Evolutionary conservation across 1,140 invertebrate species (phyloP).

Genomic region (Polypedilum vanderplanki): DNA sequence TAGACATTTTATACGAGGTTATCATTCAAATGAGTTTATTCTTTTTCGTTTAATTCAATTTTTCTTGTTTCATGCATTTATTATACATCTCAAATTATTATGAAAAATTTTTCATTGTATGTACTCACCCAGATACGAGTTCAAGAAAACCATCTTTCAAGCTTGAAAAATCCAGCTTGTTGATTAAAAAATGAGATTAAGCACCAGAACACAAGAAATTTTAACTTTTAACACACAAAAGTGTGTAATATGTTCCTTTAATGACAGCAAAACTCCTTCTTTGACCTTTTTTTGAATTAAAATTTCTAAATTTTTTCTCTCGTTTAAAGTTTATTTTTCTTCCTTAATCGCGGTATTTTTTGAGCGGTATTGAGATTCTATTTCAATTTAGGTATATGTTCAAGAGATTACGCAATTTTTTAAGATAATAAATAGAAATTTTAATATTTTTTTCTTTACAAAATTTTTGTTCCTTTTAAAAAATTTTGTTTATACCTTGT

Average conservation of each 20-base stretch:
- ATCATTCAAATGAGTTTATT: not conserved
- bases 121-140: not conserved
- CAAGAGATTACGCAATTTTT: no score
- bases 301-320: no score
- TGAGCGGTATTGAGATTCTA: no score
- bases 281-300: not conserved
- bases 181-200: not conserved
- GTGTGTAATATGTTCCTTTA: not conserved
- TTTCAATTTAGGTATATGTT: no score
- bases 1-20: not conserved
- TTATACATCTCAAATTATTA: not conserved
- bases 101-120: not conserved
- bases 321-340: no score
- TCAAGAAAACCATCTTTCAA: conserved; percentile 20
- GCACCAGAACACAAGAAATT: conserved; percentile 15
- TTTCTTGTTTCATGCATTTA: not conserved
- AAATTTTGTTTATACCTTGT: no score
- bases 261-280: not conserved
- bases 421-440: no score
- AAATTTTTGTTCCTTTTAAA: no score
- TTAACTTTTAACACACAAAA: not conserved
- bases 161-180: conserved; percentile 23
- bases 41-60: not conserved
- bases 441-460: no score
- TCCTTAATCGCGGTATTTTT: no score